Percentiles rank a stretch among this genome's conserved stretches.
Conservation (phyloP, 2,113 vertebrate species). For the Perccottus glenii region DNA sequence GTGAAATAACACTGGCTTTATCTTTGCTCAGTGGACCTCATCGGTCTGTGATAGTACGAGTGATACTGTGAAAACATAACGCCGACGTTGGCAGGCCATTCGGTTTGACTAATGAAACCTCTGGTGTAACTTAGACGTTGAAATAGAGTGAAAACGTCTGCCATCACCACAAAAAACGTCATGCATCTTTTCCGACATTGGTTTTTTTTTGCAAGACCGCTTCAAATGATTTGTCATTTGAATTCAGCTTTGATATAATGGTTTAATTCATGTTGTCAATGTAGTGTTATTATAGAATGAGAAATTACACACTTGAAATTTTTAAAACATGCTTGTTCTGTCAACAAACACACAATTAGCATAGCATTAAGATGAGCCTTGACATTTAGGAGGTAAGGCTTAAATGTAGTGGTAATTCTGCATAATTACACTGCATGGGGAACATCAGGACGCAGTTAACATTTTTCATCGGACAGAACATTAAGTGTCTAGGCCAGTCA, state of each 20-base stretch:
- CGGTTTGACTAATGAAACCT: constrained; percentile 67
- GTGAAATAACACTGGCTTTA: constrained; percentile 69
- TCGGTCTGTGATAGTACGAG: constrained; percentile 61
- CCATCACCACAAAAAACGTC: constrained; percentile 45
- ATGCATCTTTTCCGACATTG: constrained; percentile 26
- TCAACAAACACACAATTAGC: constrained; percentile 18
- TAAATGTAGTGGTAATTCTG: constrained; percentile 59
- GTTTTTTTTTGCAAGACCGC: constrained; percentile 8
- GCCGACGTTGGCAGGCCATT: constrained; percentile 40
- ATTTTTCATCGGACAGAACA: constrained; percentile 76
- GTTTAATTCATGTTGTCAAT: background rate
- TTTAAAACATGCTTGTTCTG: too few species aligned
- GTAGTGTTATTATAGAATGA: background rate
- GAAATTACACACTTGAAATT: background rate
- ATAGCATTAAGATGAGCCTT: constrained; percentile 26
- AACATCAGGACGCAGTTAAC: constrained; percentile 79
- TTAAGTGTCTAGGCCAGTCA: constrained; percentile 63
- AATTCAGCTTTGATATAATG: background rate
- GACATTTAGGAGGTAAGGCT: constrained; percentile 40
- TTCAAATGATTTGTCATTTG: constrained; percentile 17
- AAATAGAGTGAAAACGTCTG: constrained; percentile 48
- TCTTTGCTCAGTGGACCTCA: constrained; percentile 65
- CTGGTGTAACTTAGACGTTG: constrained; percentile 45
- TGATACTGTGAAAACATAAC: constrained; percentile 68
- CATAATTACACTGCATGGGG: constrained; percentile 52